phyloP scores from a whole-genome alignment of 2,888 invertebrate species.

The Muschampia plurimacula region DNA sequence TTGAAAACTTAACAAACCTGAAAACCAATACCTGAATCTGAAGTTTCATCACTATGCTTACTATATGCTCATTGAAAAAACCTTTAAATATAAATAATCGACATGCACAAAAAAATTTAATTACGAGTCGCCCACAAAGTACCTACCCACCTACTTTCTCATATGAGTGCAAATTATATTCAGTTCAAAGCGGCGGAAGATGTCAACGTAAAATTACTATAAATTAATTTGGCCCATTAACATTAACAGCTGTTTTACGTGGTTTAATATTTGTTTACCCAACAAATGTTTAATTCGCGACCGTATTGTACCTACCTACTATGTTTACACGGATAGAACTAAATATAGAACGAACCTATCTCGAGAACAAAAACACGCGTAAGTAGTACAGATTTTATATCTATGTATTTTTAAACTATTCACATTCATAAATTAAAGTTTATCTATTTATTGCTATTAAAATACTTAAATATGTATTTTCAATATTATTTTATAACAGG shows the following conservation, averaged over 20 bases:
- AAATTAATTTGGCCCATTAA: slow-evolving; percentile 4
- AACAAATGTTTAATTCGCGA: slow-evolving; percentile 18
- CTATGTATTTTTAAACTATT: background rate
- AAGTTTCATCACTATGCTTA: background rate
- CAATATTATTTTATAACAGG: too few relatives aligned
- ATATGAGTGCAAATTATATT: slow-evolving; percentile 4
- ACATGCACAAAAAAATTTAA: background rate
- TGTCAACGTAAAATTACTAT: slow-evolving; percentile 15
- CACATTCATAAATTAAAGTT: background rate
- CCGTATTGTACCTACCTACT: slow-evolving; percentile 3
- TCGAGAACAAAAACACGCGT: slow-evolving; percentile 4
- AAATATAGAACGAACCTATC: slow-evolving; percentile 17
- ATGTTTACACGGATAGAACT: slow-evolving; percentile 18
- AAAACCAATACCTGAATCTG: background rate
- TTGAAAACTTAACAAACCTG: too few relatives aligned
- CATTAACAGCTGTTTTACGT: slow-evolving; percentile 5
- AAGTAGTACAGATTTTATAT: slow-evolving; percentile 3
- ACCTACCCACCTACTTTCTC: background rate
- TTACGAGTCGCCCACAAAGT: background rate
- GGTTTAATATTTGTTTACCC: slow-evolving; percentile 23
- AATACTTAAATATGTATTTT: too few relatives aligned
- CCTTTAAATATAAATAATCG: background rate
- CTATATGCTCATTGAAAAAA: too few relatives aligned
- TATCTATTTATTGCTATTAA: too few relatives aligned
- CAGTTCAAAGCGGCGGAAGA: slow-evolving; percentile 17